These are phyloP conservation scores for Hafferia zeledoni DNA, from an alignment of 2,797 vertebrate genomes.

Conservation along the genomic window DNA sequence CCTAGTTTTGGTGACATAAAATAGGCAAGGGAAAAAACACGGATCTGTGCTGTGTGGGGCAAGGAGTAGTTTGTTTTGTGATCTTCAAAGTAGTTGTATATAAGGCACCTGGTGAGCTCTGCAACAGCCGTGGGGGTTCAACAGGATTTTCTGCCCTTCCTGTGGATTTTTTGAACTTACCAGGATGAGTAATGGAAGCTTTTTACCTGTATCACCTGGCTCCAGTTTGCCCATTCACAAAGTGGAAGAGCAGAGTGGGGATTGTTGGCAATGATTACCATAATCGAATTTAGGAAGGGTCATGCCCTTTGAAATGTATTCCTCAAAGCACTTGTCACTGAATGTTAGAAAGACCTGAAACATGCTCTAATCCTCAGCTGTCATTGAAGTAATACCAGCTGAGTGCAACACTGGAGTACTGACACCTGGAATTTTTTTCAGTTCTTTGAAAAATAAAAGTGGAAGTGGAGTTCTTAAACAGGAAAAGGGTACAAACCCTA, in stretches of 20 bases:
- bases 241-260: neutral
- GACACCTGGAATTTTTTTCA: neutral
- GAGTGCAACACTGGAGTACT: neutral
- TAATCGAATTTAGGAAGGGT: neutral
- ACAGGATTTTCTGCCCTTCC: neutral
- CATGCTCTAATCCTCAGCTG: neutral
- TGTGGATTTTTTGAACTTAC: neutral
- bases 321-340: neutral
- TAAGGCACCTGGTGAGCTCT: fast-evolving
- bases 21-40: fast-evolving
- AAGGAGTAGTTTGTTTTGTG: neutral
- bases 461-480: neutral
- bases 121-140: neutral
- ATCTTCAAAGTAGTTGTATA: fast-evolving
- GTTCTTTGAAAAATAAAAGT: neutral
- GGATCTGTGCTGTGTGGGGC: fast-evolving
- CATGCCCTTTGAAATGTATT: neutral
- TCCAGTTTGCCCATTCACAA: neutral
- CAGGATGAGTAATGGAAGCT: neutral
- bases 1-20: neutral
- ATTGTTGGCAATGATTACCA: neutral
- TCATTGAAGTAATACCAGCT: neutral
- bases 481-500: neutral
- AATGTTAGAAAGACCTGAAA: neutral
- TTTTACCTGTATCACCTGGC: neutral